Conservation (phyloP, 2,113 vertebrate species). For the Uria lomvia region DNA sequence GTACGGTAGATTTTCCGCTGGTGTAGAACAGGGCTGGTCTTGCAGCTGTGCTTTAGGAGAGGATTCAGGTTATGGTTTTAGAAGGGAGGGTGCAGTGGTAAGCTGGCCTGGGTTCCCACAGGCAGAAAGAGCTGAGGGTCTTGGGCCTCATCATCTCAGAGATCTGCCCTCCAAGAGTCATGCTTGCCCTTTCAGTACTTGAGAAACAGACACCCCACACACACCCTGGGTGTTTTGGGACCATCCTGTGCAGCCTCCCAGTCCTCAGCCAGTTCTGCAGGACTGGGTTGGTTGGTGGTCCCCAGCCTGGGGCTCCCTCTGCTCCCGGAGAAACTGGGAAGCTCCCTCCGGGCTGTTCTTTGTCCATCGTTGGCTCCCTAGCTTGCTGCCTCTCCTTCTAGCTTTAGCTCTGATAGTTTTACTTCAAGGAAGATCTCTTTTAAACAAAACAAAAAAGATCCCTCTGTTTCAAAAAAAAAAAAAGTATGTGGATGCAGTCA, state of each 20-base stretch:
- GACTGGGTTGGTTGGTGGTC: not conserved
- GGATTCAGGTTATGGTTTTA: not conserved
- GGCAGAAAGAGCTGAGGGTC: not conserved
- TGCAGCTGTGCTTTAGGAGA: not conserved
- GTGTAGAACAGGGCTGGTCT: not conserved
- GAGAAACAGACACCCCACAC: not conserved
- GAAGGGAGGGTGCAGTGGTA: accelerated
- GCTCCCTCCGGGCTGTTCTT: not conserved
- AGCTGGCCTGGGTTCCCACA: not conserved
- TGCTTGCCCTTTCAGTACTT: not conserved
- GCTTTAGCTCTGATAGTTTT: not conserved
- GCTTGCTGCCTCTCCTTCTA: not conserved
- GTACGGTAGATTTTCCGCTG: not conserved
- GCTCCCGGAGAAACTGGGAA: not conserved
- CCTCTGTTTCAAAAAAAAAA: not conserved
- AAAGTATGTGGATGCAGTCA: not conserved
- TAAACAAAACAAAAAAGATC: not conserved
- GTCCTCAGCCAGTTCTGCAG: not conserved
- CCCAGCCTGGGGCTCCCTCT: not conserved
- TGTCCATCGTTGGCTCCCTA: not conserved
- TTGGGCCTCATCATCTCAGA: accelerated
- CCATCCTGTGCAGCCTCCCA: not conserved
- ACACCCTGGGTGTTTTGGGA: not conserved
- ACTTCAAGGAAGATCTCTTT: not conserved
- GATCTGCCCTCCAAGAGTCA: not conserved